A percentile compares a stretch with the other conserved stretches of the same genome.
phyloP scores from a whole-genome alignment of 2,113 vertebrate genomes.

The Gasterosteus nipponicus region DNA sequence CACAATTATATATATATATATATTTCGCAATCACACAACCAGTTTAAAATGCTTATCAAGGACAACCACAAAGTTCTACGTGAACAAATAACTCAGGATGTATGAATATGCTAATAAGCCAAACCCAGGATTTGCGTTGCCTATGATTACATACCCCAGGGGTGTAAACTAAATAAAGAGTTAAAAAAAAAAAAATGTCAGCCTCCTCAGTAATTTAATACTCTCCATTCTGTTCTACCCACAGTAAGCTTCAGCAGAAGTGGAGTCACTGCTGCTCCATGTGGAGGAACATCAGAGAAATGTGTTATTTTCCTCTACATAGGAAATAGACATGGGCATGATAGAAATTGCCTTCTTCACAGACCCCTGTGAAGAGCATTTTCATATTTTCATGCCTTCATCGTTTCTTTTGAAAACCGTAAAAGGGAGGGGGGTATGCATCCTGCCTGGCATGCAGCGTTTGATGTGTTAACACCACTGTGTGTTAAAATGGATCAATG shows the following conservation, averaged over 20 bases:
- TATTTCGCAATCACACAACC: slow-evolving; percentile 55
- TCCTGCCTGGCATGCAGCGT: slow-evolving; percentile 55
- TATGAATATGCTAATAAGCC: slow-evolving; percentile 74
- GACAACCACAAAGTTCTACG: slow-evolving; percentile 67
- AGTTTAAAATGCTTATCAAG: slow-evolving; percentile 70
- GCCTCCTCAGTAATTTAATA: slow-evolving; percentile 69
- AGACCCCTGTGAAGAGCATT: slow-evolving; percentile 81
- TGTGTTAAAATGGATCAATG: slow-evolving; percentile 73
- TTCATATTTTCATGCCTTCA: slow-evolving; percentile 81
- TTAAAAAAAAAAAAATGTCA: slow-evolving; percentile 53
- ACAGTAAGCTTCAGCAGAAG: slow-evolving; percentile 65
- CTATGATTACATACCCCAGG: slow-evolving; percentile 73
- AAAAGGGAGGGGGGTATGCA: slow-evolving; percentile 39
- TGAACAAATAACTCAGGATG: slow-evolving; percentile 66
- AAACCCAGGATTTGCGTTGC: slow-evolving; percentile 58
- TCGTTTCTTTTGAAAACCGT: slow-evolving; percentile 77
- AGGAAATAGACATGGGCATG: slow-evolving; percentile 72
- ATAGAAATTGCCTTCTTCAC: slow-evolving; percentile 78
- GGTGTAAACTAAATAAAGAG: slow-evolving; percentile 73
- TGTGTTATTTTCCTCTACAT: slow-evolving; percentile 64
- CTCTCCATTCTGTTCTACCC: slow-evolving; percentile 63
- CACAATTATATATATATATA: background rate
- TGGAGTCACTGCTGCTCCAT: slow-evolving; percentile 62
- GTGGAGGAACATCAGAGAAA: slow-evolving; percentile 74
- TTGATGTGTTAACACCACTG: slow-evolving; percentile 67